phyloP scores from a whole-genome alignment of 1,140 invertebrate genomes.

The Rhopalosiphum maidis region DNA sequence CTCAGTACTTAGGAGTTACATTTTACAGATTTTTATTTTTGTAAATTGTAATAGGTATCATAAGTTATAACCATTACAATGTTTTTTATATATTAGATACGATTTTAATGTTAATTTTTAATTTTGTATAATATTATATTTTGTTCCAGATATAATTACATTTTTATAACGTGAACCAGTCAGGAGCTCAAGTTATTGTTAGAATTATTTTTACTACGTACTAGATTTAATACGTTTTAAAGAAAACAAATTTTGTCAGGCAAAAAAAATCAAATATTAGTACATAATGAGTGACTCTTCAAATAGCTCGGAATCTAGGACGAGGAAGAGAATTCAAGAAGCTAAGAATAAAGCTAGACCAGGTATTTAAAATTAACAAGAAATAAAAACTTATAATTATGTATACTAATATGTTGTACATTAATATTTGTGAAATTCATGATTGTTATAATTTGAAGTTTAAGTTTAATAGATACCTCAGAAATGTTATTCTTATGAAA shows the following conservation, averaged over 20 bases:
- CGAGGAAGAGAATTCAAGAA: conserved; percentile 81
- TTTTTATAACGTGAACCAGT: not conserved
- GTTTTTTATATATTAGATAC: not conserved
- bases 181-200: not conserved
- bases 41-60: not conserved
- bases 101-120: conserved; percentile 2
- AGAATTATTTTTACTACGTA: not conserved
- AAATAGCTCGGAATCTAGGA: conserved; percentile 43
- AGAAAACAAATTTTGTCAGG: not conserved
- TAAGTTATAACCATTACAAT: not conserved
- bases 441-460: not conserved
- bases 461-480: not conserved
- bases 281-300: conserved; percentile 51
- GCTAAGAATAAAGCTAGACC: conserved; percentile 87
- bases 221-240: not conserved
- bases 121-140: not conserved
- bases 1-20: not conserved
- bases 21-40: conserved; percentile 17
- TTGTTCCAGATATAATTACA: not conserved
- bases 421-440: not conserved
- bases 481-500: not conserved
- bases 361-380: conserved; percentile 65
- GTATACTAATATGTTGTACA: not conserved
- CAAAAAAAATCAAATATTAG: not conserved
- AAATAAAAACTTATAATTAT: not conserved